Evolutionary conservation across 30 jellyfish, hydroid and myxozoan species (phyloP), one percentile per base, ranked within the genome.

Genomic region (Aurelia sp.): DNA sequence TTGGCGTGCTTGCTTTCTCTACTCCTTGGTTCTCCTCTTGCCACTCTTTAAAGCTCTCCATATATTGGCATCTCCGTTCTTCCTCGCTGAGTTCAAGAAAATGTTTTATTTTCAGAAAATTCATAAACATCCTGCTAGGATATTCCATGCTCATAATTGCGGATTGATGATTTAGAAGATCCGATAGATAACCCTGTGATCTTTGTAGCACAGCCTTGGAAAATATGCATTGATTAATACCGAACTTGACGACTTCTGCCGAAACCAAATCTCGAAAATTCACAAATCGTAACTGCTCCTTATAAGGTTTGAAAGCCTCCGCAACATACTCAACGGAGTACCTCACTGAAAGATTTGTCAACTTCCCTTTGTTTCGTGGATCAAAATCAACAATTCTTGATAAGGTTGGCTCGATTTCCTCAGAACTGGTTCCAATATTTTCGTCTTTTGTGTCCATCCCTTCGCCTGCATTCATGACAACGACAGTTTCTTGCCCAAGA

Each of bases 181-280:
- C 99, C 6, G 99, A 94, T 37, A 94, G 81, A 58, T 94, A 94
- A 41, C 99, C 99, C 60, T 94, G 99, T 6, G 99, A 61, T 71
- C 92, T 83, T 19, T 78, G 85, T 37, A 94, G 85, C 1, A 85
- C 96, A 44, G 94, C 82, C 61, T 74, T 84, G 17, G 99, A 90
- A 66, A 94, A 94, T 44, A 94, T 86, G 53, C 91, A 68, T 71
- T 94, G 99, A 81, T 84, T 94, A 62, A 94, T 94, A 10, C 92
- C 92, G 35, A 84, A 89, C 3, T 51, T 62, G 8, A 72, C 55
- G 30, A 94, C 85, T 72, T 94, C 99, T 9, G 82, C 53, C 17
- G 92, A 50, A 15, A 94, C 97, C 57, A 87, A 58, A 44, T 77
- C 87, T 74, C 78, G 69, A 72, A 76, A 78, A 67, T 62, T 69